These are phyloP conservation scores for Hirtodrosophila confusa DNA, from an alignment of 2,888 invertebrate species.

Conservation along the genomic window DNA sequence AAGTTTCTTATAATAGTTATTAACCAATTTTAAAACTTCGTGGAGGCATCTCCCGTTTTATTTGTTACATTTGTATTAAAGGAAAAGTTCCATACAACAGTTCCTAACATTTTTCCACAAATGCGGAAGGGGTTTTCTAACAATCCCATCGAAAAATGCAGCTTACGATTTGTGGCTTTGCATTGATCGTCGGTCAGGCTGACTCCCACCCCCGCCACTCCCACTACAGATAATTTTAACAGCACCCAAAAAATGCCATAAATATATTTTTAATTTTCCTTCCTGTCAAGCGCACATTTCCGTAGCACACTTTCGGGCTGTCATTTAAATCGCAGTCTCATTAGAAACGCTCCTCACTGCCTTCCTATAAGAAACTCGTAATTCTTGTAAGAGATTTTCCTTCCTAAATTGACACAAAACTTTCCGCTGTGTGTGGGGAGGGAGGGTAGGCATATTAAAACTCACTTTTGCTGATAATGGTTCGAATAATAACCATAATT, in stretches of 20 bases:
- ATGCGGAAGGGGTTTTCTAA: too few relatives aligned
- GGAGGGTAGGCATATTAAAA: slow-evolving; percentile 60
- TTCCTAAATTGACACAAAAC: slow-evolving; percentile 43
- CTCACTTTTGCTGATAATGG: slow-evolving; percentile 65
- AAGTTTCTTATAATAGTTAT: too few relatives aligned
- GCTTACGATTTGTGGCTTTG: too few relatives aligned
- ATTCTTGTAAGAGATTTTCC: slow-evolving; percentile 12
- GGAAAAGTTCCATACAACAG: too few relatives aligned
- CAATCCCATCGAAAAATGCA: too few relatives aligned
- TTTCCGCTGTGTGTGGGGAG: slow-evolving; percentile 6
- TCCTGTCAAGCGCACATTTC: slow-evolving; percentile 42
- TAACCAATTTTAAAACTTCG: too few relatives aligned
- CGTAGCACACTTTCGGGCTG: slow-evolving; percentile 57
- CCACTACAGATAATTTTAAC: background rate
- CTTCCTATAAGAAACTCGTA: slow-evolving; percentile 5
- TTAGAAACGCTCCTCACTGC: slow-evolving; percentile 17
- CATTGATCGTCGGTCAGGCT: too few relatives aligned
- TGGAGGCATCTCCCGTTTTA: too few relatives aligned
- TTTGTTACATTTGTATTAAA: too few relatives aligned
- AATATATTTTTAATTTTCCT: slow-evolving; percentile 47
- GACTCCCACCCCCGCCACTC: too few relatives aligned
- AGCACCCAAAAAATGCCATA: slow-evolving; percentile 36
- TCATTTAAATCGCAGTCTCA: slow-evolving; percentile 12
- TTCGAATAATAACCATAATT: slow-evolving; percentile 64
- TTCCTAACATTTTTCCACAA: too few relatives aligned